Base-by-base conservation (phyloP, 2,888 invertebrate genomes). In the Campopleginae sp. region DNA sequence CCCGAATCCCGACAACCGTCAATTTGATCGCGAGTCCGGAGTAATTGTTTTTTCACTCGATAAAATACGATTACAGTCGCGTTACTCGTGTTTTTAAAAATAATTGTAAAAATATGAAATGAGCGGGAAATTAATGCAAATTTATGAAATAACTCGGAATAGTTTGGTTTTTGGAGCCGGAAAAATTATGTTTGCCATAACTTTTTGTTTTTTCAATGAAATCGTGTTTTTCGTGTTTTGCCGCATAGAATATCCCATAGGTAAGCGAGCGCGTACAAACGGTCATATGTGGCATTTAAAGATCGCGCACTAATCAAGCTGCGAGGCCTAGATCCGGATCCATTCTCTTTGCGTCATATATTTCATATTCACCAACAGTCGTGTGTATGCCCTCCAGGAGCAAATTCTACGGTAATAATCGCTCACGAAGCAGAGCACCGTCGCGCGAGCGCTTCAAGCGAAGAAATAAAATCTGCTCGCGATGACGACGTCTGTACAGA, bases 281-380 rank as follows among this genome's bases (percentile, higher is more conserved):
- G 74, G 61, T 74, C 77, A 44, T 66, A 46, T 65, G 63, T 65
- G 70, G 54, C 33, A 82, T 85, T 82, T 70, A 68, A 42, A 74
- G 70, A 82, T 78, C 38, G 76, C 75, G 46, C 82, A 80, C 80
- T 84, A 83, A 85, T 87, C 86, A 87, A 61, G 58, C 74, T 65
- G 54, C 61, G 72, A 63, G 78, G 63, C 58, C 65, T 66, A 70
- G 48, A 79, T 77, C 65, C 78, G 82, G 42, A 65, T 81, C 84
- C 87, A 79, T 86, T 86, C 84, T 86, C 86, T 81, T 84, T 82
- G 66, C 82, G 71, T 87, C 84, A 81, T 85, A 76, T 84, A 58
- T 77, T 63, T 77, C 77, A 77, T 77, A 77, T 51, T 54, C 54
- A 42, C 19, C 17, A 48, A 27, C 27, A 70, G 27, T 58, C 14